These are phyloP conservation scores for Cheilinus undulatus DNA, from an alignment of 2,113 vertebrate species.

Conservation along the genomic window DNA sequence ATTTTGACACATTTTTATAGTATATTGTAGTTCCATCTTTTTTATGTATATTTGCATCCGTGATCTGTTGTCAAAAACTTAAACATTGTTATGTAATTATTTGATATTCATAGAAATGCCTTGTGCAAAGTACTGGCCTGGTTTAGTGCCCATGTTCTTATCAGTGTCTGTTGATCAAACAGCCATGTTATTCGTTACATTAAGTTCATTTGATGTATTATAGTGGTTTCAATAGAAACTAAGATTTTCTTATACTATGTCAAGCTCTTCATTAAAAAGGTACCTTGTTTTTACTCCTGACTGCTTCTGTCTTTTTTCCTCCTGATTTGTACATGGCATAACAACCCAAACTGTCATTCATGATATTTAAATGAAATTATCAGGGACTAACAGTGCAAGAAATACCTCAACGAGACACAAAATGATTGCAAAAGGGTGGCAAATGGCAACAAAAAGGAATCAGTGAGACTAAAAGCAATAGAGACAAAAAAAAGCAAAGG, in stretches of 20 bases:
- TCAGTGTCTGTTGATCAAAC: constrained; percentile 16
- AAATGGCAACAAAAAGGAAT: too few relatives aligned
- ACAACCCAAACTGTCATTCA: too few relatives aligned
- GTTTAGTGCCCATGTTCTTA: constrained; percentile 11
- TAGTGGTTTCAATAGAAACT: constrained; percentile 19
- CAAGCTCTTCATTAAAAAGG: constrained; percentile 56
- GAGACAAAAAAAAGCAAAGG: too few relatives aligned
- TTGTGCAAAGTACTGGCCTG: not conserved
- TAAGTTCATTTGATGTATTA: constrained; percentile 24
- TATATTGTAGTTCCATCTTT: constrained; percentile 42
- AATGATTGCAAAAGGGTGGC: too few relatives aligned
- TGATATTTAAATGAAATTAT: too few relatives aligned
- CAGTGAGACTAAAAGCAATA: too few relatives aligned
- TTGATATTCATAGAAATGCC: constrained; percentile 17
- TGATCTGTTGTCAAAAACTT: constrained; percentile 4
- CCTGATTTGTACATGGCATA: not conserved
- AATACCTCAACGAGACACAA: too few relatives aligned
- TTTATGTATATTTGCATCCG: constrained; percentile 25
- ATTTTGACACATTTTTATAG: constrained; percentile 53
- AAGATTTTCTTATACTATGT: constrained; percentile 30
- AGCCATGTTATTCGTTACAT: not conserved
- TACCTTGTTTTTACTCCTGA: constrained; percentile 29
- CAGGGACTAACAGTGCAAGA: too few relatives aligned
- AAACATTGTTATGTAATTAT: constrained; percentile 10
- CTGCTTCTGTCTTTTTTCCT: not conserved